Base-by-base conservation (phyloP, 2,797 vertebrate species). In the Moxostoma hubbsi region DNA sequence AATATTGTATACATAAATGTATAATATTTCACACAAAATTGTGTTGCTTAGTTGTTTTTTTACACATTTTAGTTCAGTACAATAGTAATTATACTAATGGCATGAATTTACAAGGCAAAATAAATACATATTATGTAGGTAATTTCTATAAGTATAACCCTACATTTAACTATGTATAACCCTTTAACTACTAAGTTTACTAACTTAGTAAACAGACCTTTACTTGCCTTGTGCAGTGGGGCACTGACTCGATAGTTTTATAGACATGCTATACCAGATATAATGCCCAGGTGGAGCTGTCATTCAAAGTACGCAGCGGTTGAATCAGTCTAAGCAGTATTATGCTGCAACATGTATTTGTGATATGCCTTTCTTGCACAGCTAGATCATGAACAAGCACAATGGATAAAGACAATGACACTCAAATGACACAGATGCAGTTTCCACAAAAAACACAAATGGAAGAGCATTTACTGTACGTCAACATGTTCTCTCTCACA, bases 291-390 rank as follows among this genome's bases (percentile, higher is more conserved):
- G 71, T 58, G 78, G 79, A 68, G 82, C 79, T 83, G 64, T 54
- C 75, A 73, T 73, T 83, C 79, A 81, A 77, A 80, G 73, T 9
- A 76, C 59, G 76, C 59, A 65, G 15, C 66, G 54, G 58, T 58
- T 49, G 12, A 58, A 62, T 65, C 43, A 15, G 12, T 16, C 4
- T 15, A 70, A 45, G 12, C 50, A 57, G 16, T 69, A 9, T 18
- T 36, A 47, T 12, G 16, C 70, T 61, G 70, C 54, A 73, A 64
- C 69, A 73, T 49, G 7, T 24, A 50, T 64, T 53, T 81, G 18
- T 36, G 10, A 62, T 47, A 36, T 54, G 57, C 10, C 71, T 67
- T 80, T 18, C 15, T 53, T 46, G 67, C 49, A 73, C 11, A 1
- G 58, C 18, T 73, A 55, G 5, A 57, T 57, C 51, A 65, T 11